Evolutionary conservation across 2,113 vertebrate species (phyloP).

Genomic region (Thunnus maccoyii): DNA sequence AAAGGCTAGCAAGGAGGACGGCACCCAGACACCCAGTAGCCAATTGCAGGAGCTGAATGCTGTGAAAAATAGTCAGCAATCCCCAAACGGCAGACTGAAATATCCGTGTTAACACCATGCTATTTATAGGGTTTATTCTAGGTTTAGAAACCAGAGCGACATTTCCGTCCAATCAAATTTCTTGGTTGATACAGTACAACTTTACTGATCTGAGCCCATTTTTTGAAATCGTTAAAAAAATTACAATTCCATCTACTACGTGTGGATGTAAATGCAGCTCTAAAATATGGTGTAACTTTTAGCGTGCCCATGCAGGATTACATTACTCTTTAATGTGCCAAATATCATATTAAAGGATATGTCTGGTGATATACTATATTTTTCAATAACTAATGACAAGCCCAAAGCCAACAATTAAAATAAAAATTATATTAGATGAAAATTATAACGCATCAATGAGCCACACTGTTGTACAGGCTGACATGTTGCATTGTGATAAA

Average conservation of each 20-base stretch:
- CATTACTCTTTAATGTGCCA: neutral
- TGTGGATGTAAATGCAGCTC: neutral
- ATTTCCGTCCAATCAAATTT: conserved; percentile 62
- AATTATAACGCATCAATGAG: neutral
- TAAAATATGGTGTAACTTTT: neutral
- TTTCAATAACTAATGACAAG: neutral
- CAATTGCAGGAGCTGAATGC: conserved; percentile 39
- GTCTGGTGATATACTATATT: neutral
- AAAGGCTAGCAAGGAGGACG: conserved; percentile 11
- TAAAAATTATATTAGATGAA: too few relatives aligned
- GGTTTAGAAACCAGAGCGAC: conserved; percentile 69
- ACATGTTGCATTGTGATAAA: neutral
- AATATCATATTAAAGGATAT: neutral
- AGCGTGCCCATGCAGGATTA: neutral
- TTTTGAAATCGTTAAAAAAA: neutral
- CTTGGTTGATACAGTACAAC: conserved; percentile 20
- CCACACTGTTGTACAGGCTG: neutral
- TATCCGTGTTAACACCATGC: conserved; percentile 62
- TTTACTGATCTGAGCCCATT: conserved; percentile 32
- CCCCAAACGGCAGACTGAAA: conserved; percentile 49
- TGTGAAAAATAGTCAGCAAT: conserved; percentile 54
- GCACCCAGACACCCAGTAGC: conserved; percentile 17
- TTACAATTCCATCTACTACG: neutral
- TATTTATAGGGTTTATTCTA: conserved; percentile 72
- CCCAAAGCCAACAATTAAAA: neutral